Evolutionary conservation across 1,140 invertebrate species (phyloP).

Genomic region (Penaeus vannamei): DNA sequence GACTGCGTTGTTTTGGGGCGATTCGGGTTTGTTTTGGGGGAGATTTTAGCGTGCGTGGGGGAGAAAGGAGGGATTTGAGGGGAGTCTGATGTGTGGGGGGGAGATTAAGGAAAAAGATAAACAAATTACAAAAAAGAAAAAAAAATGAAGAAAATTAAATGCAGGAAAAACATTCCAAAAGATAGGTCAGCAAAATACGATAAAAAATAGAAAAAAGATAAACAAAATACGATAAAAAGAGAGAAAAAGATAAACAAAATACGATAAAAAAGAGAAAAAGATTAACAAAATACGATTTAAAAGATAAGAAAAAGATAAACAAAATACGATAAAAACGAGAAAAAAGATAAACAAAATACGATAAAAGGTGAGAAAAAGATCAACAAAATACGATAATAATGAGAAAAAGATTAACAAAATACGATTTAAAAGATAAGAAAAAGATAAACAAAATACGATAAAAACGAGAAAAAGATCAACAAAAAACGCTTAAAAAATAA

Average conservation of each 20-base stretch:
- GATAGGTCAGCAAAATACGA: background rate
- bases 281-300: too few species aligned
- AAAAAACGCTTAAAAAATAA: background rate
- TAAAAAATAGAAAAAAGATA: background rate
- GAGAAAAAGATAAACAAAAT: background rate
- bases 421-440: too few species aligned
- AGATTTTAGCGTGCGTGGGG: background rate
- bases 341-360: too few species aligned
- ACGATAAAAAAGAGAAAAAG: background rate
- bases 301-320: too few species aligned
- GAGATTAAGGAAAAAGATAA: background rate
- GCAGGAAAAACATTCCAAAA: background rate
- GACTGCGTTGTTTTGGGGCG: too few species aligned
- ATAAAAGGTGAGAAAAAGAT: too few species aligned
- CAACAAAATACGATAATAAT: too few species aligned
- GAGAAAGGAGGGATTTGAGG: background rate
- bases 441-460: too few species aligned
- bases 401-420: too few species aligned
- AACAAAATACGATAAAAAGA: background rate
- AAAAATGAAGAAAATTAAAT: background rate
- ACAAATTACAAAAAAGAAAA: background rate
- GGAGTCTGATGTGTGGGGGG: background rate
- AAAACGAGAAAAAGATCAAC: too few species aligned
- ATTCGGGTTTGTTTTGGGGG: too few species aligned
- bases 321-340: too few species aligned